Evolutionary conservation across 2,888 invertebrate species (phyloP), one percentile per base, ranked within the genome.

Genomic region (Amaurobius ferox): DNA sequence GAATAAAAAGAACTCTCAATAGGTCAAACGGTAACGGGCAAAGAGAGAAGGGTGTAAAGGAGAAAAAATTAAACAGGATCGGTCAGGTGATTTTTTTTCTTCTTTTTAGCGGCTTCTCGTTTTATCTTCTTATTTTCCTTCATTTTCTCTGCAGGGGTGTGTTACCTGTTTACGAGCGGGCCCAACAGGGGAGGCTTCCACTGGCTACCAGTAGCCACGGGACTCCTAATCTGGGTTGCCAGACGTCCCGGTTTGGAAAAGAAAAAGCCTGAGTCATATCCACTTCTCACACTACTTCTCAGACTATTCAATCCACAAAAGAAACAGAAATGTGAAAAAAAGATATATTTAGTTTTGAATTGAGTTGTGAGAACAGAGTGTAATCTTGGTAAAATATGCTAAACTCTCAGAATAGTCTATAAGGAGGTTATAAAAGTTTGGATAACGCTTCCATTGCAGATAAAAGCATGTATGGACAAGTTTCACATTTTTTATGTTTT

Each of bases 161-260:
- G 83, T 77, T 83, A 83, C 72, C 77, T 81, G 81, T 81, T 77
- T 83, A 77, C 77, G 83, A 70, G 48, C 35, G 23, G 32, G 16
- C 35, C 48, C 66, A 30, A 32, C 39, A 29, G 71, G 66, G 64
- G 23, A 44, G 29, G 44, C n/a, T 55, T 39, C 55, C 23, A 32
- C 23, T 44, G 13, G 76, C 81, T 81, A 74, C 81, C 68, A 44
- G 74, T 70, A 67, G 74, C 80, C 32, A 70, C 32, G 32, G 81
- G 68, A 73, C 30, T 64, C 64, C 64, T 16, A 16, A 44, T 44
- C 6, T 44, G n/a, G 44, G 44, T 44, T 44, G 44, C 16, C 44
- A 44, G 6, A 2, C 44, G 44, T 5, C 44, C 6, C 9, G 9
- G 16, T 44, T 16, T 16, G 9, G 44, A 16, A 7, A 5, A 11